phyloP scores from a whole-genome alignment of 2,113 vertebrate genomes.

The Cynopterus brachyotis region DNA sequence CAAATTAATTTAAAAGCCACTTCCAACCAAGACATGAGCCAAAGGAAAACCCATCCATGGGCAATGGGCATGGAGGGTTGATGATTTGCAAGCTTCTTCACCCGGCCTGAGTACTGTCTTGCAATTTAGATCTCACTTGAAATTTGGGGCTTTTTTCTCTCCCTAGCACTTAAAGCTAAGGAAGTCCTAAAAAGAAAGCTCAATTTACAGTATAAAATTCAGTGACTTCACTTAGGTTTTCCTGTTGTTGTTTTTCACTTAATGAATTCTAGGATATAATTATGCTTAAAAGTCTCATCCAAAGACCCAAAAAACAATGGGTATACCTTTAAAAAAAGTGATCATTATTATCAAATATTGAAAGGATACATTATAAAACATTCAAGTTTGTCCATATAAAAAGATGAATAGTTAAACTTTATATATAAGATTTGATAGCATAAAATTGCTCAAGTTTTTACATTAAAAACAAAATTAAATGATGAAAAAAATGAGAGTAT shows the following conservation, averaged over 20 bases:
- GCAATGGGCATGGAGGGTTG: not conserved
- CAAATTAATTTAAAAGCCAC: not conserved
- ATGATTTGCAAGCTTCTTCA: not conserved
- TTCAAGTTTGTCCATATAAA: conserved; percentile 46
- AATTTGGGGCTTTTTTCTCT: not conserved
- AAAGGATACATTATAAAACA: conserved; percentile 32
- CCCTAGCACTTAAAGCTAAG: not conserved
- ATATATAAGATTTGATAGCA: not conserved
- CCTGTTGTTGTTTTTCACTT: not conserved
- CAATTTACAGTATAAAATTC: conserved; percentile 32
- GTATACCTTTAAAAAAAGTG: conserved; percentile 40
- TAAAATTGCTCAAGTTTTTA: not conserved
- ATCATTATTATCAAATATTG: conserved; percentile 57
- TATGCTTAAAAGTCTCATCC: conserved; percentile 33
- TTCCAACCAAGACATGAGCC: not conserved
- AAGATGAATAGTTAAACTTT: conserved; percentile 27
- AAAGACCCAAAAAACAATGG: conserved; percentile 30
- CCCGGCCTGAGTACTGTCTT: not conserved
- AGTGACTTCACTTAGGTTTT: conserved; percentile 29
- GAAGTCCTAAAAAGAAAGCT: conserved; percentile 27
- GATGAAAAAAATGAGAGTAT: not conserved
- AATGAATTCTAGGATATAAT: conserved; percentile 62
- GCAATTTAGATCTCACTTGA: conserved; percentile 25
- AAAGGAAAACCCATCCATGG: not conserved
- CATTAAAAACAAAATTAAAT: conserved; percentile 47